These are phyloP conservation scores for Regulus satrapa DNA, from an alignment of 2,113 vertebrate genomes.

Conservation along the genomic window DNA sequence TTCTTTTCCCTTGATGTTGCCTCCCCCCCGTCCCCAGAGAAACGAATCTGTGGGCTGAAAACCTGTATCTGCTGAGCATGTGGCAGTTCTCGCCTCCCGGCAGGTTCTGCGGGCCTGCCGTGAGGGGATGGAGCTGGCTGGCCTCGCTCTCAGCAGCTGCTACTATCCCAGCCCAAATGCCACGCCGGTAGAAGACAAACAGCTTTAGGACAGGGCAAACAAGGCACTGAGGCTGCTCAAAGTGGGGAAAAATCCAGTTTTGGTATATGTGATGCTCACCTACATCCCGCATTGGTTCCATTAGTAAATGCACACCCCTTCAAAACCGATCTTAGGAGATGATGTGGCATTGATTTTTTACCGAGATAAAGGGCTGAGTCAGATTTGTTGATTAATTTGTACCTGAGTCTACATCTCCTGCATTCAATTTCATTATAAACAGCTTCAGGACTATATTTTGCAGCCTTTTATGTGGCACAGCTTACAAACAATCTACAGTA, in stretches of 20 bases:
- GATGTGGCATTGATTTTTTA: background rate
- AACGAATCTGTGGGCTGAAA: background rate
- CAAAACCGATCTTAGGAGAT: background rate
- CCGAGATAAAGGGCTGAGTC: background rate
- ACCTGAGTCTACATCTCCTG: background rate
- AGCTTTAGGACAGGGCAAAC: background rate
- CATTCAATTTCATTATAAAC: background rate
- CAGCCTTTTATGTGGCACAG: background rate
- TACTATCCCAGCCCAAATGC: background rate
- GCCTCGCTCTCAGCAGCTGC: background rate
- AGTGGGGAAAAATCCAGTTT: background rate
- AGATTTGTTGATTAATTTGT: background rate
- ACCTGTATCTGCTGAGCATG: rapidly evolving
- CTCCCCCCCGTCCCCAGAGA: background rate
- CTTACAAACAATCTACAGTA: background rate
- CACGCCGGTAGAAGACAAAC: background rate
- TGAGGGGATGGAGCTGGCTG: rapidly evolving
- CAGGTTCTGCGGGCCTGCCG: background rate
- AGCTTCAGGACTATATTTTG: background rate
- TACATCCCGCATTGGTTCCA: background rate
- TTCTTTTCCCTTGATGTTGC: background rate
- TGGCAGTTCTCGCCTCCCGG: background rate
- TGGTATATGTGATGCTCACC: background rate
- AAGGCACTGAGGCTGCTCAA: background rate
- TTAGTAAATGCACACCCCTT: background rate